Conservation (phyloP, 2,888 invertebrate genomes). For the Hedychridium roseum region DNA sequence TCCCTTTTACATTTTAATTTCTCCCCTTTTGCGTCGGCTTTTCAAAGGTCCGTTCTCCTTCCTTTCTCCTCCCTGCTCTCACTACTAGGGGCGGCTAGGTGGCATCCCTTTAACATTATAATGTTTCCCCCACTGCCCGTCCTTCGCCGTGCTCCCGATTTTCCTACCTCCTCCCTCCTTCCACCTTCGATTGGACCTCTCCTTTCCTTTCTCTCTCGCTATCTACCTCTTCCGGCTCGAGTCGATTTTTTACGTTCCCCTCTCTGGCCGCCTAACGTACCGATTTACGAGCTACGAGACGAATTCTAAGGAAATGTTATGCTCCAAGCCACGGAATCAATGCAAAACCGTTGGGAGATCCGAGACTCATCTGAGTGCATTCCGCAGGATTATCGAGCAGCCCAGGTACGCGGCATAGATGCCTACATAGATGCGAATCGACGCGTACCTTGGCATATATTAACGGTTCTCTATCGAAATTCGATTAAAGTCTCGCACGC, state of each 20-base stretch:
- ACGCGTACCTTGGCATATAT: conserved; percentile 44
- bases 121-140: conserved; percentile 53
- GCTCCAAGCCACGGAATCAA: conserved; percentile 54
- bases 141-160: conserved; percentile 15
- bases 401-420: conserved; percentile 42
- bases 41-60: conserved; percentile 45
- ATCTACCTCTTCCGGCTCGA: conserved; percentile 20
- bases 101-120: conserved; percentile 62
- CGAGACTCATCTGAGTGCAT: no score
- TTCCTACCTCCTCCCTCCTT: conserved; percentile 13
- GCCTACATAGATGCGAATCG: conserved; percentile 25
- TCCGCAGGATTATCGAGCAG: conserved; percentile 50
- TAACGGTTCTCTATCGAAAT: conserved; percentile 44
- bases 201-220: conserved; percentile 23
- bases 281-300: conserved; percentile 52
- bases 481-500: conserved; percentile 43
- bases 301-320: conserved; percentile 58
- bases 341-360: conserved; percentile 53
- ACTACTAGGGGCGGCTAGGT: conserved; percentile 43
- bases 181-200: conserved; percentile 19
- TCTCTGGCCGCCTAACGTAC: conserved; percentile 49
- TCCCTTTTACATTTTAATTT: conserved; percentile 63
- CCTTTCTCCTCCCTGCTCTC: conserved; percentile 15
- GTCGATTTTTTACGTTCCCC: conserved; percentile 27
- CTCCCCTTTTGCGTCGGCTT: conserved; percentile 59